A percentile compares a stretch with the other conserved stretches of the same genome.
Conservation (phyloP, 2,797 vertebrate genomes). For the Centroberyx gerrardi region DNA sequence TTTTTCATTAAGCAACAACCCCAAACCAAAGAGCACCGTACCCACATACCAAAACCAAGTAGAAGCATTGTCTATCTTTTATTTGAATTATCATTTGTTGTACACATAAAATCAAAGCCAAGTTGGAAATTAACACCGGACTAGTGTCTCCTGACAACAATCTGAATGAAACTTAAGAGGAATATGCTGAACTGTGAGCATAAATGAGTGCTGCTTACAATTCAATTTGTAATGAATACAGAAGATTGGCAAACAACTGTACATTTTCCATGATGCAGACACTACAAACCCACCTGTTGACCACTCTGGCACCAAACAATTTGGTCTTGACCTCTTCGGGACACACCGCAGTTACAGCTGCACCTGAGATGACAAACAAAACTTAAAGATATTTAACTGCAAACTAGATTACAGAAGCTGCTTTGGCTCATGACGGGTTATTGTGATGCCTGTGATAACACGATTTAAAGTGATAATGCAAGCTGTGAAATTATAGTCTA, state of each 20-base stretch:
- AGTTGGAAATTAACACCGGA: too few relatives aligned
- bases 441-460: too few relatives aligned
- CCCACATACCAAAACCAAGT: too few relatives aligned
- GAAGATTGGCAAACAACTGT: background rate
- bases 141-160: background rate
- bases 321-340: conserved; percentile 79
- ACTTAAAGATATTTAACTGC: conserved; percentile 4
- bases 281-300: conserved; percentile 82
- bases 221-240: background rate
- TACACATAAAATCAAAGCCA: too few relatives aligned
- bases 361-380: conserved; percentile 73
- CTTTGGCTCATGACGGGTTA: too few relatives aligned
- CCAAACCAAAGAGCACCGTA: too few relatives aligned
- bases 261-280: conserved; percentile 1
- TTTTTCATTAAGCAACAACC: too few relatives aligned
- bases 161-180: background rate
- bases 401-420: too few relatives aligned
- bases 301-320: conserved; percentile 77
- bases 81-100: too few relatives aligned
- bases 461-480: too few relatives aligned
- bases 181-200: background rate
- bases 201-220: background rate
- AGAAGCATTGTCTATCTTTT: too few relatives aligned
- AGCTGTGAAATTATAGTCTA: too few relatives aligned
- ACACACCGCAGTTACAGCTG: conserved; percentile 77